Evolutionary conservation across 2,113 vertebrate genomes (phyloP).

Genomic region (Otocyon megalotis): DNA sequence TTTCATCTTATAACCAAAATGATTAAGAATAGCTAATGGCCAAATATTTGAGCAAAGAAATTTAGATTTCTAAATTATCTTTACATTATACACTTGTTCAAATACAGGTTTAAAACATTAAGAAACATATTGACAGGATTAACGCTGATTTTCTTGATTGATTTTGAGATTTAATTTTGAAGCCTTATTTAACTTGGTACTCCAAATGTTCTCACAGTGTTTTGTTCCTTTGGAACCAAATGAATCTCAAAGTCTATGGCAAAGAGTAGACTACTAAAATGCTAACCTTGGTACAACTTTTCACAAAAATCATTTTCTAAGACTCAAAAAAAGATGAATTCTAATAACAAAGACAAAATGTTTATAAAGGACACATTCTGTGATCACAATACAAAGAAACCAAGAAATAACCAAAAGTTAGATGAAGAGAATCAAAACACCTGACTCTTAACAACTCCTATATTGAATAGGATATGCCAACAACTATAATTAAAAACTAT

Average conservation of each 20-base stretch:
- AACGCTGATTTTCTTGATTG: neutral
- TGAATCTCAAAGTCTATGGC: constrained; percentile 16
- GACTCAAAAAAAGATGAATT: neutral
- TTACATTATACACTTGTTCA: constrained; percentile 21
- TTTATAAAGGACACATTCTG: neutral
- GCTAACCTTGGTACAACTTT: neutral
- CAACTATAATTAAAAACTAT: constrained; percentile 9
- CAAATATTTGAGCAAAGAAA: neutral
- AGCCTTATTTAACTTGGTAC: neutral
- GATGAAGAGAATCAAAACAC: constrained; percentile 19
- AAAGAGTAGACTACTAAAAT: neutral
- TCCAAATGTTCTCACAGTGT: neutral
- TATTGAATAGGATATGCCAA: constrained; percentile 25
- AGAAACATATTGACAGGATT: neutral
- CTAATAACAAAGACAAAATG: constrained; percentile 30
- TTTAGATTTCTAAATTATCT: neutral
- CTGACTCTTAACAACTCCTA: constrained; percentile 22
- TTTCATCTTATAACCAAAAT: neutral
- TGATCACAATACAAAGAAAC: constrained; percentile 22
- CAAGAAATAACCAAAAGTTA: constrained; percentile 24
- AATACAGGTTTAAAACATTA: neutral
- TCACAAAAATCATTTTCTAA: neutral
- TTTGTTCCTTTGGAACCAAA: constrained; percentile 16
- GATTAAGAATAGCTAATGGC: neutral
- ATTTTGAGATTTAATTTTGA: neutral